These are phyloP conservation scores for Canis aureus DNA, from an alignment of 2,113 vertebrate genomes.

Conservation along the genomic window DNA sequence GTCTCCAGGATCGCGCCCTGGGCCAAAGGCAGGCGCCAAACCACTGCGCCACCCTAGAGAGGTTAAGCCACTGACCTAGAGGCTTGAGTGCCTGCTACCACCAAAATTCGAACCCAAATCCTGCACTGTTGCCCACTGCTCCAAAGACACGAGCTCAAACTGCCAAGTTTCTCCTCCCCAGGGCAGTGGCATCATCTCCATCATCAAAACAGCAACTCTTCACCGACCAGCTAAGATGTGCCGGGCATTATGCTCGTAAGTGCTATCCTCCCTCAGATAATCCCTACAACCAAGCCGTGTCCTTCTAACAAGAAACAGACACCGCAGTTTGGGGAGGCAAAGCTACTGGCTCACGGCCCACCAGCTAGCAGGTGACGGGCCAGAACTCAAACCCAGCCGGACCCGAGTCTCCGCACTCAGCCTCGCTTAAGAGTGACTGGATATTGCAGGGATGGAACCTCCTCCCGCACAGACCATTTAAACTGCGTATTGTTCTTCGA, in stretches of 20 bases:
- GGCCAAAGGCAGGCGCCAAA: too few relatives aligned
- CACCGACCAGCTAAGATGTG: background rate
- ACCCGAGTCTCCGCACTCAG: background rate
- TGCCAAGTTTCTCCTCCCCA: background rate
- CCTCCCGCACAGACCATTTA: background rate
- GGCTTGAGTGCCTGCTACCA: background rate
- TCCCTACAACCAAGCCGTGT: background rate
- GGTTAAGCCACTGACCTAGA: background rate
- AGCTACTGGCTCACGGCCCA: background rate
- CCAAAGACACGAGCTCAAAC: background rate
- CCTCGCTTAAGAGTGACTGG: background rate
- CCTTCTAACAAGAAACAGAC: background rate
- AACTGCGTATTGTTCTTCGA: background rate
- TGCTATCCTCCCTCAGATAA: background rate
- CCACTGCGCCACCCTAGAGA: too few relatives aligned
- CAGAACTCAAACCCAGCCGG: background rate
- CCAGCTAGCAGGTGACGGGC: background rate
- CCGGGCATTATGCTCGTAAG: background rate
- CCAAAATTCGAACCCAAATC: background rate
- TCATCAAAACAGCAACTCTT: background rate
- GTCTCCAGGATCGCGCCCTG: too few relatives aligned
- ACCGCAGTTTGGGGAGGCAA: background rate
- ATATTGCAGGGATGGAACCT: background rate
- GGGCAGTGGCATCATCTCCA: background rate
- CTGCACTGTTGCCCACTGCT: background rate